Percentiles rank a stretch among this genome's conserved stretches.
Conservation (phyloP, 2,797 vertebrate genomes). For the Echeneis naucrates region DNA sequence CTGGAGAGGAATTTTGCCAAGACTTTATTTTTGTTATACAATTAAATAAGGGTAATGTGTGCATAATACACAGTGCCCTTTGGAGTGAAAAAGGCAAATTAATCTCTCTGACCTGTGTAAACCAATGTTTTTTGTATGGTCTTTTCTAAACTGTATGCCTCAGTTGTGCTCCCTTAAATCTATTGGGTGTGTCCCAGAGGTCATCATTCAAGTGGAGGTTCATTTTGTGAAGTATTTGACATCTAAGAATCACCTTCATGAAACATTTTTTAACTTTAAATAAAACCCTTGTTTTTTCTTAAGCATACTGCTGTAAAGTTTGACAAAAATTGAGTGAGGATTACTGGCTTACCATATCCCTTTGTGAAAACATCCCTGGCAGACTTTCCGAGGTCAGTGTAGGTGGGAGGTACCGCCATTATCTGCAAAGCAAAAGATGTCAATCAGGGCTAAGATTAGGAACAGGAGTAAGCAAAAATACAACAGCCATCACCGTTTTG, state of each 20-base stretch:
- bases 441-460: neutral
- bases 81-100: neutral
- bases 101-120: neutral
- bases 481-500: neutral
- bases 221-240: neutral
- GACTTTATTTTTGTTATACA: neutral
- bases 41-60: neutral
- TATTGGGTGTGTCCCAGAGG: neutral
- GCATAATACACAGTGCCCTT: neutral
- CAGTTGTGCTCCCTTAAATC: too few species aligned
- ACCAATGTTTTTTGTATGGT: neutral
- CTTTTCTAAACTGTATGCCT: too few species aligned
- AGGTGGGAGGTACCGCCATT: constrained; percentile 96
- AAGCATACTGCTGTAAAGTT: neutral
- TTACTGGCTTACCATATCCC: constrained; percentile 90
- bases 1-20: neutral
- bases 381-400: constrained; percentile 94
- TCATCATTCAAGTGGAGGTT: neutral
- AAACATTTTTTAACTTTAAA: neutral
- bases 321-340: neutral
- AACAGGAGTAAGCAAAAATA: neutral
- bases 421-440: constrained; percentile 75
- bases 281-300: neutral
- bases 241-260: neutral
- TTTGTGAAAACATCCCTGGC: constrained; percentile 97